These are phyloP conservation scores for Melanophora roralis DNA, from an alignment of 2,888 invertebrate species.

Conservation along the genomic window DNA sequence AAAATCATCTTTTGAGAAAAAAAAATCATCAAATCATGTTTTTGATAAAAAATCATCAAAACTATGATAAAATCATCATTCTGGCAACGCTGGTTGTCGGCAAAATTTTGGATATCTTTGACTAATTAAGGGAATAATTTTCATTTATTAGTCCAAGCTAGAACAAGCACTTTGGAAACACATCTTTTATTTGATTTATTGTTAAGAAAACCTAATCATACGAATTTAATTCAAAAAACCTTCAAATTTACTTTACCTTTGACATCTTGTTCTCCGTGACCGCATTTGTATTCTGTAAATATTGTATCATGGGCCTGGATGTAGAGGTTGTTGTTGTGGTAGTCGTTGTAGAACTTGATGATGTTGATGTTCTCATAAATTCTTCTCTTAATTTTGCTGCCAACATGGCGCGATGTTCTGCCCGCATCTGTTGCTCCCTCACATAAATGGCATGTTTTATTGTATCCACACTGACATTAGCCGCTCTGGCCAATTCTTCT, in stretches of 20 bases:
- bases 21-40: too few species aligned
- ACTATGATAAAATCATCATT: too few species aligned
- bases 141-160: too few species aligned
- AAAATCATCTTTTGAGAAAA: too few species aligned
- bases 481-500: constrained; percentile 81
- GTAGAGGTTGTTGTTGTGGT: constrained; percentile 74
- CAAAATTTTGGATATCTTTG: too few species aligned
- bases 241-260: constrained; percentile 70
- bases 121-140: too few species aligned
- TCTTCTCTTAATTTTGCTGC: constrained; percentile 71
- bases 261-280: constrained; percentile 69
- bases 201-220: too few species aligned
- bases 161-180: too few species aligned
- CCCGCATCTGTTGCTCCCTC: constrained; percentile 83
- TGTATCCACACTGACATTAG: constrained; percentile 87
- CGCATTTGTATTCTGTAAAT: constrained; percentile 58
- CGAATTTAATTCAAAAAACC: too few species aligned
- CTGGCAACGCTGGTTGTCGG: too few species aligned
- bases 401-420: constrained; percentile 78
- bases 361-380: constrained; percentile 78
- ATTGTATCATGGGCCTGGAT: constrained; percentile 72
- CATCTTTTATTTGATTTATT: too few species aligned
- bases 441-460: constrained; percentile 86
- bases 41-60: too few species aligned
- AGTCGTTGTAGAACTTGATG: constrained; percentile 74